Evolutionary conservation across 2,888 invertebrate species (phyloP).

Genomic region (Drosophila infuscata): DNA sequence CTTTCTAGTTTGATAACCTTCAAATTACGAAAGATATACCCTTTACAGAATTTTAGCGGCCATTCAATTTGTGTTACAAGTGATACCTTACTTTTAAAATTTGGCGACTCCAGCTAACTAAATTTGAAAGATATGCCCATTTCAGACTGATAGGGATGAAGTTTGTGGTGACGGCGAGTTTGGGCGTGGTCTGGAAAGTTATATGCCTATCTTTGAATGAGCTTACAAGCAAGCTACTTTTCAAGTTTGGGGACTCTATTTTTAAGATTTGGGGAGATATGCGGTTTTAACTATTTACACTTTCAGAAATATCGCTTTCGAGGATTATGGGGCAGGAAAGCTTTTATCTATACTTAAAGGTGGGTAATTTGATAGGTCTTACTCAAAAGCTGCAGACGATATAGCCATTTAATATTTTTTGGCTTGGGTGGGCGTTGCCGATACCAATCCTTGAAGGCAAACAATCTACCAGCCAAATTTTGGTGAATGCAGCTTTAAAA

Average conservation of each 20-base stretch:
- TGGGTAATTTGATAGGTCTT: neutral
- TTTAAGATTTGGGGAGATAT: neutral
- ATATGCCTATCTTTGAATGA: neutral
- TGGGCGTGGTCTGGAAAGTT: neutral
- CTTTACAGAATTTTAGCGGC: neutral
- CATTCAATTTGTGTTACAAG: neutral
- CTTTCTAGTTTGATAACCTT: neutral
- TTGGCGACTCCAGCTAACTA: neutral
- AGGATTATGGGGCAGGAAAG: neutral
- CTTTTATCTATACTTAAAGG: neutral
- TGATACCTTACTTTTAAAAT: neutral
- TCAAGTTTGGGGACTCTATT: neutral
- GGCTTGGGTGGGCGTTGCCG: neutral
- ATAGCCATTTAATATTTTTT: neutral
- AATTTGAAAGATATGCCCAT: neutral
- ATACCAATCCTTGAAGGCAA: neutral
- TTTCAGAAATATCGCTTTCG: neutral
- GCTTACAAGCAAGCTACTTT: neutral
- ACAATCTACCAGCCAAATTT: neutral
- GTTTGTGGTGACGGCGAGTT: neutral
- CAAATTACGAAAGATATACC: neutral
- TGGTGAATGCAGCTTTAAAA: neutral
- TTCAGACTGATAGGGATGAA: neutral
- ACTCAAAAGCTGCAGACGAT: too few species aligned
- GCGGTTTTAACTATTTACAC: neutral